Percentiles rank a stretch among this genome's conserved stretches.
phyloP scores from a whole-genome alignment of 2,888 invertebrate genomes.

The Clistopyga incitator region DNA sequence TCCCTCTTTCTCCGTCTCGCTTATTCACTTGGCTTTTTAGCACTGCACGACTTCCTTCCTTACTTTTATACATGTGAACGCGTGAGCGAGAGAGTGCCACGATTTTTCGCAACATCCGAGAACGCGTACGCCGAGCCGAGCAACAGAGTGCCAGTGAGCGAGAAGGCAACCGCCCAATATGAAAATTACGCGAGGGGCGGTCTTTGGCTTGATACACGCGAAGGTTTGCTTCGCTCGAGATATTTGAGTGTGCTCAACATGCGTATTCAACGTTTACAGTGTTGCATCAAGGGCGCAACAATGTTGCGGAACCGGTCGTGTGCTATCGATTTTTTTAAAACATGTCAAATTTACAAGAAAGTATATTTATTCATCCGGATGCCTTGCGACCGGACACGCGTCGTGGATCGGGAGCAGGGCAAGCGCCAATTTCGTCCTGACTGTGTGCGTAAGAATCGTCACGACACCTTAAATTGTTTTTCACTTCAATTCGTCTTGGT shows the following conservation, averaged over 20 bases:
- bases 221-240: background rate
- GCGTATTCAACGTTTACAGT: conserved; percentile 28
- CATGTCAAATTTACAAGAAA: conserved; percentile 8
- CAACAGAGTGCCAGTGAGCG: conserved; percentile 19
- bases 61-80: conserved; percentile 25
- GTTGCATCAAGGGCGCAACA: conserved; percentile 16
- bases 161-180: conserved; percentile 36
- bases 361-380: background rate
- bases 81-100: conserved; percentile 36
- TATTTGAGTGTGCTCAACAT: background rate
- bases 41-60: background rate
- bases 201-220: conserved; percentile 13
- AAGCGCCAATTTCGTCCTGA: conserved; percentile 7
- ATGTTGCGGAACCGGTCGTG: conserved; percentile 16
- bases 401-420: conserved; percentile 31
- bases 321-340: conserved; percentile 48
- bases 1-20: conserved; percentile 44
- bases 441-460: background rate
- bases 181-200: conserved; percentile 19
- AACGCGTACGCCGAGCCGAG: conserved; percentile 38
- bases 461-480: background rate
- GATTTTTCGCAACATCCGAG: conserved; percentile 37
- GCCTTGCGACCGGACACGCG: background rate
- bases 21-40: conserved; percentile 50
- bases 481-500: background rate